Evolutionary conservation across 2,797 vertebrate genomes (phyloP), one percentile per base, ranked within the genome.

Genomic region (Xenentodon cancila): DNA sequence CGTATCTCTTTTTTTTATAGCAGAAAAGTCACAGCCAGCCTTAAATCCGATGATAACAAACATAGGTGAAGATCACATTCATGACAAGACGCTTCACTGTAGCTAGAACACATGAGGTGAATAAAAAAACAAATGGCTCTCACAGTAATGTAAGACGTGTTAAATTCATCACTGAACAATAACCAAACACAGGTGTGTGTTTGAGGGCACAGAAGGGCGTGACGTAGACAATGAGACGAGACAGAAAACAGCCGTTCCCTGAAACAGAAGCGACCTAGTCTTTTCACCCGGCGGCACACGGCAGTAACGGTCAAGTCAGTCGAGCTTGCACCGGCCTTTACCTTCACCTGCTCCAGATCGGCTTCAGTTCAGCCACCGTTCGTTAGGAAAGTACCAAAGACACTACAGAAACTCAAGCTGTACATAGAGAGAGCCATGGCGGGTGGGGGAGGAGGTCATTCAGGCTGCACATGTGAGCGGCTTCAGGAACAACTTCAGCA

Each of bases 391-490:
- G 17, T 1, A 21, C n/a, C 44, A 17, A 22, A 72, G 63, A 90
- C 83, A 19, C 43, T 22, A 77, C 67, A 69, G 67, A 71, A 72
- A 83, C 51, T 65, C 56, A 81, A 84, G 74, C 61, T 12, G 12
- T 34, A 40, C 53, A 42, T 50, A 46, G 25, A 27, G 75, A 76
- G 71, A 85, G 81, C 71, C 73, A 53, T 5, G 34, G 52, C 50
- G 34, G 25, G 64, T 16, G 30, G 45, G 54, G 44, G 21, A 40
- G 32, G 62, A 59, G 76, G 60, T 79, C 80, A 79, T 81, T 84
- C 68, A 73, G 89, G 85, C 79, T 84, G 76, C 77, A 86, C 83
- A 80, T 47, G 75, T 73, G 86, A 85, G 84, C 71, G 79, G 84
- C 81, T 85, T 83, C 73, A 68, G 66, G 75, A 60, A 79, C 56